Percentiles rank a stretch among this genome's conserved stretches.
Evolutionary conservation across 2,888 invertebrate genomes (phyloP).

Genomic region (Sclerodermus sp.): DNA sequence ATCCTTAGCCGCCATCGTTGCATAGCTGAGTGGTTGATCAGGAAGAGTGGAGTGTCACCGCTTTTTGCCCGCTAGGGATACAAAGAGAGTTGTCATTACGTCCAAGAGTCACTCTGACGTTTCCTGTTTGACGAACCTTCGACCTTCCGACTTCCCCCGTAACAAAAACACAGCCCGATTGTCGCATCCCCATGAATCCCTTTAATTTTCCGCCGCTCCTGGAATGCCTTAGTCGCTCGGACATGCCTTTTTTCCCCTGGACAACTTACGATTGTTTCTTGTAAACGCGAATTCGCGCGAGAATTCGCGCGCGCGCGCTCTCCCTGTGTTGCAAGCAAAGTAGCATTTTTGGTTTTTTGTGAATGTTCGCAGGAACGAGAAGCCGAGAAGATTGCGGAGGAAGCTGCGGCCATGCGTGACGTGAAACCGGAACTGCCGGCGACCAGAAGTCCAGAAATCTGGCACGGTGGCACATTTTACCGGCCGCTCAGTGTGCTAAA

Average conservation of each 20-base stretch:
- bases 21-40: conserved; percentile 50
- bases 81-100: conserved; percentile 16
- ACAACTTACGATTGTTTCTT: too few relatives aligned
- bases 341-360: too few relatives aligned
- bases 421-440: conserved; percentile 44
- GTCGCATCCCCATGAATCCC: too few relatives aligned
- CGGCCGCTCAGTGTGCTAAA: conserved; percentile 44
- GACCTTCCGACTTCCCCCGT: background rate
- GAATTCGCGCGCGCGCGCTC: too few relatives aligned
- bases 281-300: too few relatives aligned
- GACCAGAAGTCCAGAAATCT: conserved; percentile 45
- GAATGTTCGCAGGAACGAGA: conserved; percentile 46
- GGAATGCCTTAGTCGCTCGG: too few relatives aligned
- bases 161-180: too few relatives aligned
- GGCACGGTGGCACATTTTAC: conserved; percentile 48
- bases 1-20: conserved; percentile 40
- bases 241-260: too few relatives aligned
- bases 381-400: conserved; percentile 50
- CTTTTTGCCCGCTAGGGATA: conserved; percentile 5
- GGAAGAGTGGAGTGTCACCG: conserved; percentile 44
- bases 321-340: too few relatives aligned
- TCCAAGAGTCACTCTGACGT: conserved; percentile 7
- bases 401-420: conserved; percentile 41
- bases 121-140: conserved; percentile 12
- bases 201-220: too few relatives aligned